Percentiles rank a stretch among this genome's conserved stretches.
These are phyloP conservation scores for Chiloscyllium punctatum DNA, from an alignment of 2,797 vertebrate species.

Conservation along the genomic window DNA sequence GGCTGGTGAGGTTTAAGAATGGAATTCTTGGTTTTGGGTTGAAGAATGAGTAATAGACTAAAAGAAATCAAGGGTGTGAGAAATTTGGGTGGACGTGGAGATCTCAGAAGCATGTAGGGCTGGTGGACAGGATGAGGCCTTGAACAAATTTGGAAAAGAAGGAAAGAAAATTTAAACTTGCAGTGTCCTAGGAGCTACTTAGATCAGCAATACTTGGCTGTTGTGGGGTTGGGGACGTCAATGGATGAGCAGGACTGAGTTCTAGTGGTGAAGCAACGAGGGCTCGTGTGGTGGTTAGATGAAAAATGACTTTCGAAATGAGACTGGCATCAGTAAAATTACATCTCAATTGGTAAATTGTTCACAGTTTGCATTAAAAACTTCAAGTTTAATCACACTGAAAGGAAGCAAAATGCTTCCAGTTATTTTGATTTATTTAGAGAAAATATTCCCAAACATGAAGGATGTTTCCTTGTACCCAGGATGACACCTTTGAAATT, in stretches of 20 bases:
- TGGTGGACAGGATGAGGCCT: neutral
- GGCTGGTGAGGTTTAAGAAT: neutral
- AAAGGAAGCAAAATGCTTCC: neutral
- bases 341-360: neutral
- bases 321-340: neutral
- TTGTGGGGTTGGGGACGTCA: too few relatives aligned
- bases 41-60: too few relatives aligned
- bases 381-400: neutral
- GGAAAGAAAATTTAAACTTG: neutral
- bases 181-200: neutral
- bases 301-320: neutral
- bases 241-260: neutral
- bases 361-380: neutral
- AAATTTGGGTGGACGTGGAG: too few relatives aligned
- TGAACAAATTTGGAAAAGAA: neutral
- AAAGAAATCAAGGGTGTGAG: too few relatives aligned
- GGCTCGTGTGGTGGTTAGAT: neutral
- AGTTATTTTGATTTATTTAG: neutral
- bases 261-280: too few relatives aligned
- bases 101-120: neutral
- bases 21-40: too few relatives aligned
- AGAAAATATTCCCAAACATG: neutral
- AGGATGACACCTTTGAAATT: neutral
- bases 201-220: too few relatives aligned
- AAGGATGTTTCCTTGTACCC: neutral